Percentiles rank a stretch among this genome's conserved stretches.
Evolutionary conservation across 2,797 vertebrate species (phyloP).

Genomic region (Channallabes apus): DNA sequence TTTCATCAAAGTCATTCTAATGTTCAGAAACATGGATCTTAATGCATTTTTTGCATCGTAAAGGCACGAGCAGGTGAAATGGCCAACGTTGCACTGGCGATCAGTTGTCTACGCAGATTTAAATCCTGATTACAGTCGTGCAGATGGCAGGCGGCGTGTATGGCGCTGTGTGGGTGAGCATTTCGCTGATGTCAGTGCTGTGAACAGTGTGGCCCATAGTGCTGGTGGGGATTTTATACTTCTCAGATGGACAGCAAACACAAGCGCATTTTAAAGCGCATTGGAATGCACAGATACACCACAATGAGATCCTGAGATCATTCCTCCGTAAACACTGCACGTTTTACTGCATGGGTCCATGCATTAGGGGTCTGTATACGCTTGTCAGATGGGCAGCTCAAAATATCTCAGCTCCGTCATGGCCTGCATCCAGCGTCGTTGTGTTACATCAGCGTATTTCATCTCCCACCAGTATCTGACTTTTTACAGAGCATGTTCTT

Average conservation of each 20-base stretch:
- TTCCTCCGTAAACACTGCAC: background rate
- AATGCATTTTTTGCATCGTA: background rate
- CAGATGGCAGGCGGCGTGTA: conserved; percentile 34
- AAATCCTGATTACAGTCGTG: conserved; percentile 15
- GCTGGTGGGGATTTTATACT: background rate
- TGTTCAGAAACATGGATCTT: background rate
- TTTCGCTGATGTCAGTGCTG: conserved; percentile 9
- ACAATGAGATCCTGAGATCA: background rate
- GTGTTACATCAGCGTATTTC: background rate
- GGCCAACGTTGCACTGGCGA: conserved; percentile 3
- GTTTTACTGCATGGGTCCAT: background rate
- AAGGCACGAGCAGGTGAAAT: background rate
- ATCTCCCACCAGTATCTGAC: background rate
- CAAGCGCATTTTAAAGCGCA: background rate
- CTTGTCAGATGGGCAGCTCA: background rate
- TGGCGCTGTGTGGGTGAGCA: background rate
- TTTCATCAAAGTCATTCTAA: too few relatives aligned
- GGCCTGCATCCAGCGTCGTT: background rate
- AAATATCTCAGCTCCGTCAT: background rate
- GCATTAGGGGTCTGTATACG: background rate
- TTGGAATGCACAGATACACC: background rate
- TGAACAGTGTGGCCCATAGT: background rate
- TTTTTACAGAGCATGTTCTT: background rate
- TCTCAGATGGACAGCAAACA: background rate
- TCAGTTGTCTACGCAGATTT: conserved; percentile 30